These are phyloP conservation scores for Diploptera punctata DNA, from an alignment of 2,888 invertebrate genomes.

Conservation along the genomic window DNA sequence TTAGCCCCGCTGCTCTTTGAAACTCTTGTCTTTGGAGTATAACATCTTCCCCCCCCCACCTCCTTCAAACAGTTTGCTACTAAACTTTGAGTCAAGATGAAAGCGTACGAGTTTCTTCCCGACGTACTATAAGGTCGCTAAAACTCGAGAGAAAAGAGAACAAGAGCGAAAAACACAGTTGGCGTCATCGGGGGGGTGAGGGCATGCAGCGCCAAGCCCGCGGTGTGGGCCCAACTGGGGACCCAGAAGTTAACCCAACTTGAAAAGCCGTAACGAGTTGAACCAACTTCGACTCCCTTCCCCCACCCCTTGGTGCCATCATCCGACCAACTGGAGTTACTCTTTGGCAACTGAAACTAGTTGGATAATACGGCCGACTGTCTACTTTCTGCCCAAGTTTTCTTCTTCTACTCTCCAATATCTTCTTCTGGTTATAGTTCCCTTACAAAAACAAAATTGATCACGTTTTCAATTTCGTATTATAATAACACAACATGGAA, in stretches of 20 bases:
- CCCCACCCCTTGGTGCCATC: conserved; percentile 14
- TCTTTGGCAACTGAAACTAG: conserved; percentile 18
- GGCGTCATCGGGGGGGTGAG: conserved; percentile 37
- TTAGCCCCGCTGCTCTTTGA: too few relatives aligned
- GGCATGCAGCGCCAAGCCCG: conserved; percentile 37
- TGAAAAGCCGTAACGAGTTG: conserved; percentile 6
- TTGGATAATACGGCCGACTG: conserved; percentile 9
- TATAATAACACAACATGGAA: too few relatives aligned
- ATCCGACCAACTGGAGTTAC: conserved; percentile 25
- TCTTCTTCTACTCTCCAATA: conserved; percentile 4
- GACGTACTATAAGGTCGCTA: conserved; percentile 4
- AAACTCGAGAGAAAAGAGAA: conserved; percentile 3
- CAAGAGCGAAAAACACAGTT: conserved; percentile 29
- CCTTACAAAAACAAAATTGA: too few relatives aligned
- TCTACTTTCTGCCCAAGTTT: conserved; percentile 1
- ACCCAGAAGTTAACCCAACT: conserved; percentile 41
- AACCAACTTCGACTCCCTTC: neutral
- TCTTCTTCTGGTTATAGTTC: neutral
- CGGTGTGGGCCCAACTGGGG: conserved; percentile 40
- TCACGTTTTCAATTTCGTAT: too few relatives aligned
- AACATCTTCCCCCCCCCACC: neutral
- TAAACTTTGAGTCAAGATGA: conserved; percentile 10
- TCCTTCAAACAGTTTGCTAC: conserved; percentile 1
- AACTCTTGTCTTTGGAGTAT: neutral
- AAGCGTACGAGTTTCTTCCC: conserved; percentile 8